Percentiles rank a stretch among this genome's conserved stretches.
phyloP scores from a whole-genome alignment of 2,888 invertebrate genomes.

The Lapara coniferarum region DNA sequence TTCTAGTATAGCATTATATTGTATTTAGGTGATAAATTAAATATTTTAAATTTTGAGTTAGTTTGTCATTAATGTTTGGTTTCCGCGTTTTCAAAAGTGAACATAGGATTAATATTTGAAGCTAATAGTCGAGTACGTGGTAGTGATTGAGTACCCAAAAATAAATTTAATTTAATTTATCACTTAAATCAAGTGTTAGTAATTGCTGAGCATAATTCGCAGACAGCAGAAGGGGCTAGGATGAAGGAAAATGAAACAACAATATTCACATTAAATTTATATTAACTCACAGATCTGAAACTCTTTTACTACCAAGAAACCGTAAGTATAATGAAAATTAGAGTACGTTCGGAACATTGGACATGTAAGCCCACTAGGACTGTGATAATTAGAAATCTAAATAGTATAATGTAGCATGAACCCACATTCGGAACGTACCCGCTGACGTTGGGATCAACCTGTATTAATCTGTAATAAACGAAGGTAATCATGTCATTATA shows the following conservation, averaged over 20 bases:
- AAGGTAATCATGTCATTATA: conserved; percentile 23
- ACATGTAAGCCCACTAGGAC: conserved; percentile 10
- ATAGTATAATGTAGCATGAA: not conserved
- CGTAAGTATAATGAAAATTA: conserved; percentile 36
- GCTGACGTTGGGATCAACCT: not conserved
- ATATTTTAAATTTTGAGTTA: too few species aligned
- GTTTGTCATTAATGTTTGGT: too few species aligned
- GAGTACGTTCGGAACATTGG: conserved; percentile 9
- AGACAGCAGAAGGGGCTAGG: conserved; percentile 40
- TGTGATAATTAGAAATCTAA: not conserved
- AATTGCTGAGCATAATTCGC: conserved; percentile 51
- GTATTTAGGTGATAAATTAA: too few species aligned
- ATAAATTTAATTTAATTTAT: not conserved
- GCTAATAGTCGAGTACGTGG: too few species aligned
- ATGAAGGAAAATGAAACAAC: conserved; percentile 72
- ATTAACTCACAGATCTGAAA: conserved; percentile 79
- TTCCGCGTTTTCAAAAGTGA: too few species aligned
- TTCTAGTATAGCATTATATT: too few species aligned
- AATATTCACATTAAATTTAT: conserved; percentile 81
- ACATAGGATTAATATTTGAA: too few species aligned
- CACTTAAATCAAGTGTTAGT: conserved; percentile 2
- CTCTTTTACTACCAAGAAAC: conserved; percentile 60
- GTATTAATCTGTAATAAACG: not conserved
- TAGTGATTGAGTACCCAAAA: not conserved
- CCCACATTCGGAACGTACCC: conserved; percentile 20